These are phyloP conservation scores for Drosophila funebris DNA, from an alignment of 1,140 invertebrate species.

Conservation along the genomic window DNA sequence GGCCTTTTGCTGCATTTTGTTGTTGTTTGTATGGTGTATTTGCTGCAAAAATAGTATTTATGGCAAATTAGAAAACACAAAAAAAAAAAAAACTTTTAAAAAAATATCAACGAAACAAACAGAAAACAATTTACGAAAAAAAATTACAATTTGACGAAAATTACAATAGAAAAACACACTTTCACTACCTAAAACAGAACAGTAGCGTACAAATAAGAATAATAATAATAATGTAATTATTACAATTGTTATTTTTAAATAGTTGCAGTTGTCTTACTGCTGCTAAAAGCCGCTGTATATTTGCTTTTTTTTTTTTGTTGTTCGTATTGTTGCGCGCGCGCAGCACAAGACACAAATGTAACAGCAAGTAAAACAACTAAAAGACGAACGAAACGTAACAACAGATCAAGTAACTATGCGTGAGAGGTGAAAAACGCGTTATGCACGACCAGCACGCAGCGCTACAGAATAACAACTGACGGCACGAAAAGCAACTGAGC, in stretches of 20 bases:
- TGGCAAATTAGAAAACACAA: conserved; percentile 40
- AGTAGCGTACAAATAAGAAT: conserved; percentile 17
- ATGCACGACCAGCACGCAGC: conserved; percentile 65
- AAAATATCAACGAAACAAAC: conserved; percentile 45
- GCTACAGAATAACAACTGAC: conserved; percentile 52
- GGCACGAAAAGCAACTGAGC: conserved; percentile 38
- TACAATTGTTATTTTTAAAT: conserved; percentile 36
- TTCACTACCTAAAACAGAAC: conserved; percentile 45
- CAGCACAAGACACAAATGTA: conserved; percentile 11
- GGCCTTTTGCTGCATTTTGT: conserved; percentile 69
- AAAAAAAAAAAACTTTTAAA: conserved; percentile 43
- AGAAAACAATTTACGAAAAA: conserved; percentile 13
- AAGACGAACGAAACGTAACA: conserved; percentile 24
- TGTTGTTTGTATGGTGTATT: neutral
- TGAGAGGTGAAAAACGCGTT: conserved; percentile 32
- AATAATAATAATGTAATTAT: conserved; percentile 35
- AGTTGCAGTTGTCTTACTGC: conserved; percentile 9
- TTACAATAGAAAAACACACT: too few relatives aligned
- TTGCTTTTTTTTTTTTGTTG: conserved; percentile 2
- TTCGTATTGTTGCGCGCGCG: conserved; percentile 40
- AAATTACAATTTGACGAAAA: conserved; percentile 20
- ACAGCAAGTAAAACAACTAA: neutral
- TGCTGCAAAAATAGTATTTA: conserved; percentile 41
- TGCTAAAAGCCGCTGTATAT: neutral
- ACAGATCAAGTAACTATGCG: conserved; percentile 29